phyloP scores from a whole-genome alignment of 2,113 vertebrate genomes.

The Scalopus aquaticus region DNA sequence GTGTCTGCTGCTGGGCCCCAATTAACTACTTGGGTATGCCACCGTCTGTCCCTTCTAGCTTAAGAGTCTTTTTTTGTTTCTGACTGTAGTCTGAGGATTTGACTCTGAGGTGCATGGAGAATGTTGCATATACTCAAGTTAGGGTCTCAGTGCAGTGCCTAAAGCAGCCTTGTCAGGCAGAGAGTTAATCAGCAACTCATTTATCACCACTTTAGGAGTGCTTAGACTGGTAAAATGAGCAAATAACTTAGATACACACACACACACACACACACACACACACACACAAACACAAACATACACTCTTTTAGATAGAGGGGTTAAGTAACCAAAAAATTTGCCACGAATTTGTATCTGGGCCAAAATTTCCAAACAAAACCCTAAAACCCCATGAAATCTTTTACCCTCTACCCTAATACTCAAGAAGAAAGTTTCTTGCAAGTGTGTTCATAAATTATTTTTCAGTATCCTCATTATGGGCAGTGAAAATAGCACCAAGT shows the following conservation, averaged over 20 bases:
- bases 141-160: background rate
- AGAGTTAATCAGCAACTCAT: conserved; percentile 44
- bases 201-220: conserved; percentile 27
- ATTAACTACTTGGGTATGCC: background rate
- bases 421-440: conserved; percentile 21
- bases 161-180: background rate
- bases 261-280: background rate
- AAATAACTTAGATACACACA: background rate
- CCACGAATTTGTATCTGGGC: background rate
- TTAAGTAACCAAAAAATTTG: conserved; percentile 12
- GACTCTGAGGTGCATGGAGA: background rate
- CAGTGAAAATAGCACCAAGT: background rate
- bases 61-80: background rate
- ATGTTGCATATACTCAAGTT: conserved; percentile 13
- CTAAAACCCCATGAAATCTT: background rate
- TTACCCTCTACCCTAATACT: background rate
- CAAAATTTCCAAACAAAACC: background rate
- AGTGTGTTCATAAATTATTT: background rate
- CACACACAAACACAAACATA: no score
- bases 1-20: background rate
- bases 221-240: conserved; percentile 9
- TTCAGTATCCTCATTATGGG: background rate
- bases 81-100: background rate
- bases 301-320: background rate
- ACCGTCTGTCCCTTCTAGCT: background rate